Conservation (phyloP, 1,140 invertebrate genomes). For the Drosophila ficusphila region DNA sequence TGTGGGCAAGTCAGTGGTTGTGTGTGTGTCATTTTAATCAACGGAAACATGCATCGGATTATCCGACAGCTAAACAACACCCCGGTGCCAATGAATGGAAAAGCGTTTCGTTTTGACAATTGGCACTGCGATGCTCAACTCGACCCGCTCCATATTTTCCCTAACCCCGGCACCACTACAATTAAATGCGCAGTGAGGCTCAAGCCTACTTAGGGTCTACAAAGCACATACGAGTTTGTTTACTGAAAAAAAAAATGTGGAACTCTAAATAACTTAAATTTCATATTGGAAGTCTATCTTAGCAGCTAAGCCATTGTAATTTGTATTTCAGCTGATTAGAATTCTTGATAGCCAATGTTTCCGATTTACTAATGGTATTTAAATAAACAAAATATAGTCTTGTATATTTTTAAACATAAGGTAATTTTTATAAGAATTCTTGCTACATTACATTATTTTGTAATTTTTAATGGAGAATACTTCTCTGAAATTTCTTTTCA, state of each 20-base stretch:
- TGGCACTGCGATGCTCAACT: slow-evolving; percentile 26
- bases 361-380: too few species aligned
- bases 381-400: too few species aligned
- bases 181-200: slow-evolving; percentile 73
- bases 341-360: too few species aligned
- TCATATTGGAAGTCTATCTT: too few species aligned
- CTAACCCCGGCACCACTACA: slow-evolving; percentile 41
- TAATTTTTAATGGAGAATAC: too few species aligned
- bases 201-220: slow-evolving; percentile 65
- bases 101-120: slow-evolving; percentile 62
- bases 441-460: too few species aligned
- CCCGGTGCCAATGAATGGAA: slow-evolving; percentile 45
- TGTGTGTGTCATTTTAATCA: slow-evolving; percentile 69
- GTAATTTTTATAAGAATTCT: too few species aligned
- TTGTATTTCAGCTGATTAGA: too few species aligned
- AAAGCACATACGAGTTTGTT: slow-evolving; percentile 17
- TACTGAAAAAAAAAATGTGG: slow-evolving; percentile 1
- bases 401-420: too few species aligned
- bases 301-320: too few species aligned
- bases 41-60: slow-evolving; percentile 73
- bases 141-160: background rate
- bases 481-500: too few species aligned
- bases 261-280: too few species aligned
- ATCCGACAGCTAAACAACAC: slow-evolving; percentile 80
- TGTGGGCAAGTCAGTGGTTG: slow-evolving; percentile 26